phyloP scores from a whole-genome alignment of 2,888 invertebrate species.

The Diachrysia chrysitis region DNA sequence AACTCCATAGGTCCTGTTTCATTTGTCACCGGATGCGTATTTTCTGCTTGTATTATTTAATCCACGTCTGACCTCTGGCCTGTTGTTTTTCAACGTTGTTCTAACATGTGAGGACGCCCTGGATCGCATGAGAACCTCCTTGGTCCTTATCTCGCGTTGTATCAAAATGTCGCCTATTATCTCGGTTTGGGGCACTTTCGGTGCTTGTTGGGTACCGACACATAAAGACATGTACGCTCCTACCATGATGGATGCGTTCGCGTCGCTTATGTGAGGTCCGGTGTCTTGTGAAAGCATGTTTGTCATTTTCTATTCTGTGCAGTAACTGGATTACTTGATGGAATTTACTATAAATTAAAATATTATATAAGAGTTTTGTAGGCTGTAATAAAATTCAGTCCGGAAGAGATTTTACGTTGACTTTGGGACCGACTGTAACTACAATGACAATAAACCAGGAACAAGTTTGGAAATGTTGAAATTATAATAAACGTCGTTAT shows the following conservation, averaged over 20 bases:
- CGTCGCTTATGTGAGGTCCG: constrained; percentile 77
- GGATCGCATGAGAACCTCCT: constrained; percentile 85
- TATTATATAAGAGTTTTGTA: constrained; percentile 20
- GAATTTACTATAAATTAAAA: constrained; percentile 49
- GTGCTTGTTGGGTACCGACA: constrained; percentile 82
- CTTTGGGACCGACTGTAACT: constrained; percentile 26
- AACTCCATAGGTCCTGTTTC: constrained; percentile 36
- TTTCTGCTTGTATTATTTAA: constrained; percentile 72
- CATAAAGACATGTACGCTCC: constrained; percentile 77
- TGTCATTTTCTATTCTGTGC: constrained; percentile 58
- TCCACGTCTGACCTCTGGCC: constrained; percentile 82
- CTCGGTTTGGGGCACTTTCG: constrained; percentile 84
- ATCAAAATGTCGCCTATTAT: constrained; percentile 88
- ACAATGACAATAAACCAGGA: constrained; percentile 52
- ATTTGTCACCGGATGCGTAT: constrained; percentile 64
- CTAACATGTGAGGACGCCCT: constrained; percentile 71
- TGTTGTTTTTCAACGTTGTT: constrained; percentile 62
- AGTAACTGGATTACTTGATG: constrained; percentile 53
- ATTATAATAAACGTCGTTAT: constrained; percentile 70
- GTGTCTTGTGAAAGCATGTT: constrained; percentile 69
- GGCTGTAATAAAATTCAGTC: constrained; percentile 15
- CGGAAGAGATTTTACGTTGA: constrained; percentile 38
- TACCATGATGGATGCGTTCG: constrained; percentile 86
- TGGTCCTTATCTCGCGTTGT: constrained; percentile 84
- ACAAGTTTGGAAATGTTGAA: constrained; percentile 56